These are phyloP conservation scores for Microctonus hyperodae DNA, from an alignment of 2,888 invertebrate species.

Conservation along the genomic window DNA sequence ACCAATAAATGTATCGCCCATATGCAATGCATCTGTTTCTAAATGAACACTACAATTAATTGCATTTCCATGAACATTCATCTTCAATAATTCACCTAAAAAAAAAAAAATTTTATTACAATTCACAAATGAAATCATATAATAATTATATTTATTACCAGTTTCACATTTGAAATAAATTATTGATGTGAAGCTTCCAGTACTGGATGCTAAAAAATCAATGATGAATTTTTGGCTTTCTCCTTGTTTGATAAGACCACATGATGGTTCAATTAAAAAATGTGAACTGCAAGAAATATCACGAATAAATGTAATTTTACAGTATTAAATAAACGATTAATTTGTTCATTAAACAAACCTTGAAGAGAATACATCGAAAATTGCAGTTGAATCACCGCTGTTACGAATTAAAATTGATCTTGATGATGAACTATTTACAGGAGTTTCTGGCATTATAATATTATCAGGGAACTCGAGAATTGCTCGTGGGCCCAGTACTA, in stretches of 20 bases:
- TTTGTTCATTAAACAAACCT: slow-evolving; percentile 51
- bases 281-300: slow-evolving; percentile 52
- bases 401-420: slow-evolving; percentile 67
- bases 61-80: slow-evolving; percentile 64
- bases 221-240: slow-evolving; percentile 65
- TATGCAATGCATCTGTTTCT: slow-evolving; percentile 65
- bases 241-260: slow-evolving; percentile 64
- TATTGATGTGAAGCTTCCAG: slow-evolving; percentile 62
- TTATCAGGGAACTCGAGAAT: slow-evolving; percentile 70
- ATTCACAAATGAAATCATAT: too few relatives aligned
- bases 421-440: slow-evolving; percentile 65
- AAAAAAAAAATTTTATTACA: not conserved
- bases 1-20: slow-evolving; percentile 70
- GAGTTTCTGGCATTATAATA: slow-evolving; percentile 65
- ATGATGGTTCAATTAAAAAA: slow-evolving; percentile 66
- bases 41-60: slow-evolving; percentile 65
- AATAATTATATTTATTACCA: slow-evolving; percentile 49
- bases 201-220: slow-evolving; percentile 65
- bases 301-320: too few relatives aligned
- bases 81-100: slow-evolving; percentile 65
- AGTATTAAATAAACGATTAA: not conserved
- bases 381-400: slow-evolving; percentile 65
- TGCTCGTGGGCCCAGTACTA: slow-evolving; percentile 68
- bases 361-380: slow-evolving; percentile 63
- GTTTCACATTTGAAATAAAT: slow-evolving; percentile 60